Evolutionary conservation across 2,113 vertebrate genomes (phyloP).

Genomic region (Antennarius striatus): DNA sequence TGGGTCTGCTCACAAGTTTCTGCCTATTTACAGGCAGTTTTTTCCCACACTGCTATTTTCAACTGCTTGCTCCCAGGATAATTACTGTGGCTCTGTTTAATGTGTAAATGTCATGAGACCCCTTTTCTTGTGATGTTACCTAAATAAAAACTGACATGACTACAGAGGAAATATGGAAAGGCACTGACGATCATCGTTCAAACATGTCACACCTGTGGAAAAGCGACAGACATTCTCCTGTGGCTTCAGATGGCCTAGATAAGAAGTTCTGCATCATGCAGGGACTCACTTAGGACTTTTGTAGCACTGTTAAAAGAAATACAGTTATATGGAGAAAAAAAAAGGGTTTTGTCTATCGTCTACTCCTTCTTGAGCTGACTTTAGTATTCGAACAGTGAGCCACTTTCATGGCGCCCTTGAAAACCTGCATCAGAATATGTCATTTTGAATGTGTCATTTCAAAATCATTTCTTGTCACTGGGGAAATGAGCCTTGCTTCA

Average conservation of each 20-base stretch:
- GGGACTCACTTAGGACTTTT: too few relatives aligned
- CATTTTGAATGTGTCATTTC: background rate
- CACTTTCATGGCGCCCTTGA: slow-evolving; percentile 32
- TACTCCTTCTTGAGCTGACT: slow-evolving; percentile 6
- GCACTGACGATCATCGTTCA: accelerated
- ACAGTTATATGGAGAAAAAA: background rate
- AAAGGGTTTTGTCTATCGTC: background rate
- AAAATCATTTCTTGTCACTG: background rate
- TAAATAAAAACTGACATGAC: background rate
- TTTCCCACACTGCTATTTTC: too few relatives aligned
- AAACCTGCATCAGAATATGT: slow-evolving; percentile 12
- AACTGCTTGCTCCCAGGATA: too few relatives aligned
- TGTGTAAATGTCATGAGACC: too few relatives aligned
- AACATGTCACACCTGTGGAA: too few relatives aligned
- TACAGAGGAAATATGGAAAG: background rate
- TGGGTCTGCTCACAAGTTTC: too few relatives aligned
- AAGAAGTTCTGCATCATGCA: too few relatives aligned
- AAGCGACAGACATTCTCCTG: too few relatives aligned
- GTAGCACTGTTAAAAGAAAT: background rate
- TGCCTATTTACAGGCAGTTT: too few relatives aligned
- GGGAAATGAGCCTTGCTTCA: slow-evolving; percentile 1
- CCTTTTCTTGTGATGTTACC: too few relatives aligned
- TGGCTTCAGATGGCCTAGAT: too few relatives aligned
- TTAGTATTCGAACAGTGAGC: background rate
- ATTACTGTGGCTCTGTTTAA: too few relatives aligned